These are phyloP conservation scores for Drosophila antonietae DNA, from an alignment of 2,888 invertebrate species.

Conservation along the genomic window DNA sequence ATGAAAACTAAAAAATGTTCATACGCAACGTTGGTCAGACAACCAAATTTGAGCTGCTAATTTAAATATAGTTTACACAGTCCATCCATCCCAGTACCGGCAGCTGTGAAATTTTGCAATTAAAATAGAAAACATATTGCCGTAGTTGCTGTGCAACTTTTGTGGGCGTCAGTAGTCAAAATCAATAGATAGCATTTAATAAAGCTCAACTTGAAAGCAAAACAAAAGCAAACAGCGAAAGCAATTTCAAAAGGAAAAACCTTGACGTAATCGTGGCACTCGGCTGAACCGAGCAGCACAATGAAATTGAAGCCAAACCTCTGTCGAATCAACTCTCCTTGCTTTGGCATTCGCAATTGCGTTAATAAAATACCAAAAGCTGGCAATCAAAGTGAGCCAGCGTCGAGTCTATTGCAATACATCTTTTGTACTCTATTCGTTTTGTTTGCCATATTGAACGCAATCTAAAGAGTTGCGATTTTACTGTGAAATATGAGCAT, in stretches of 20 bases:
- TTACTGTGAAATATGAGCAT: slow-evolving; percentile 7
- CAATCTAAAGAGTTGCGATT: background rate
- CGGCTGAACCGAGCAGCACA: slow-evolving; percentile 31
- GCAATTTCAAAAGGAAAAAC: slow-evolving; percentile 34
- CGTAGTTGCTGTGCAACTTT: slow-evolving; percentile 55
- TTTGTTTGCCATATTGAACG: slow-evolving; percentile 18
- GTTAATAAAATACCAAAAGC: slow-evolving; percentile 60
- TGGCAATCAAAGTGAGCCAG: slow-evolving; percentile 58
- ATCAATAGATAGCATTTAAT: slow-evolving; percentile 72
- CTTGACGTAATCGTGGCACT: slow-evolving; percentile 60
- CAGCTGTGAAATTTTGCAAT: slow-evolving; percentile 60
- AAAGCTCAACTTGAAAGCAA: slow-evolving; percentile 53
- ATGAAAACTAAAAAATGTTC: slow-evolving; percentile 23
- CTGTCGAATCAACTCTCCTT: slow-evolving; percentile 2
- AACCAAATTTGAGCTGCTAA: slow-evolving; percentile 50
- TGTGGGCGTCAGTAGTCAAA: slow-evolving; percentile 52
- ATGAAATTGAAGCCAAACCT: slow-evolving; percentile 21
- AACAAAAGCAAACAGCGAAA: slow-evolving; percentile 30
- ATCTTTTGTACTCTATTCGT: slow-evolving; percentile 39
- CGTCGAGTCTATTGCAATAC: slow-evolving; percentile 40
- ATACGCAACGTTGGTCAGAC: slow-evolving; percentile 52
- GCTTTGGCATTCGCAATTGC: slow-evolving; percentile 43
- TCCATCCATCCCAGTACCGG: slow-evolving; percentile 10
- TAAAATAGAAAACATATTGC: slow-evolving; percentile 57
- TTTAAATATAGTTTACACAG: slow-evolving; percentile 66